Base-by-base conservation (phyloP, 2,113 vertebrate genomes). In the Chrysochloris asiatica region DNA sequence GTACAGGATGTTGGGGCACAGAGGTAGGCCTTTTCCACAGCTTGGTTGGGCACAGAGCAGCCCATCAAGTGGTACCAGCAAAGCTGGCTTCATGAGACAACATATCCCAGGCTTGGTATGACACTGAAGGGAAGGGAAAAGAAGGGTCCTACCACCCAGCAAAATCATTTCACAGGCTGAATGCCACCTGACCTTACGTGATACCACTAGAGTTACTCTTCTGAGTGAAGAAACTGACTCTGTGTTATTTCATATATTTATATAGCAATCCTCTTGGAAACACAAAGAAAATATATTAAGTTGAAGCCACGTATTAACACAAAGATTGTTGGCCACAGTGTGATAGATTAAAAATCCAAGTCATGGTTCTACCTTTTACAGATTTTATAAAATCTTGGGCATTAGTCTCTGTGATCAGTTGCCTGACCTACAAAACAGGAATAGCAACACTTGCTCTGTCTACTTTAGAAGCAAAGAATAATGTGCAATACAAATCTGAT, bases 401-500 rank as follows among this genome's bases (percentile, higher is more conserved):
- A 43, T 36, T 2, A 14, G 0, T n/a, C 16, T 24, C 65, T 54
- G 45, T 63, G 33, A 1, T 21, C 26, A 12, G 45, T 45, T 45
- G 83, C n/a, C 0, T 1, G 4, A 41, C 33, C n/a, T 24, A 38
- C 3, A 33, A 67, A 80, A 38, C 0, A 28, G 14, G 3, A 16
- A 4, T 10, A 12, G 10, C 4, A 1, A 10, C 1, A 9, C 14
- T 17, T 26, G 80, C 6, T 41, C n/a, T 0, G 12, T 1, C 30
- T 30, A 26, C n/a, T 8, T 17, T 0, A 22, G 1, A 5, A 24
- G 2, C 56, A 30, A 67, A 90, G 45, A 12, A 16, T 21, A 30
- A 19, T 0, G 1, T 9, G 26, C 12, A 36, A 33, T 5, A n/a
- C 48, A 47, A 24, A 30, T 0, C 4, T 3, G 22, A 17, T 10